Conservation (phyloP, 1,140 invertebrate genomes). For the Brachionus sp. region DNA sequence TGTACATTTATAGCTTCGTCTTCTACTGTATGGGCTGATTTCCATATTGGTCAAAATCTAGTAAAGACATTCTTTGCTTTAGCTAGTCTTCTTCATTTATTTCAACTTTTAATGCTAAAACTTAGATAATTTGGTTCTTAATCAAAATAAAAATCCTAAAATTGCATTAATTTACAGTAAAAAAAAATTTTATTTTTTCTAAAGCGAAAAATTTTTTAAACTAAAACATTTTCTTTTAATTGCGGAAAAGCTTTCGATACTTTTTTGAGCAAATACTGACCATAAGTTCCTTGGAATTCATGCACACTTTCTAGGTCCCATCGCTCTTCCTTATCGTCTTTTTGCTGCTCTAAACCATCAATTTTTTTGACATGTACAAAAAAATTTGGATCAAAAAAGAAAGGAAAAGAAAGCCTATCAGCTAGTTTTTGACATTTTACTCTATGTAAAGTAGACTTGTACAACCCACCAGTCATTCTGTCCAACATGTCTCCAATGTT, state of each 20-base stretch:
- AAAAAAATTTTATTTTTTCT: too few relatives aligned
- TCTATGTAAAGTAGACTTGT: slow-evolving; percentile 19
- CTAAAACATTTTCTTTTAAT: slow-evolving; percentile 5
- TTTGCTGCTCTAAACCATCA: background rate
- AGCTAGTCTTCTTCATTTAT: too few relatives aligned
- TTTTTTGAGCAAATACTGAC: slow-evolving; percentile 37
- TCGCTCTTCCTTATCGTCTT: background rate
- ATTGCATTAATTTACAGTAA: too few relatives aligned
- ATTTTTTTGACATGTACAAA: background rate
- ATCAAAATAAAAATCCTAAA: too few relatives aligned
- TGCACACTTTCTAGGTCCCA: slow-evolving; percentile 31
- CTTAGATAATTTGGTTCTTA: too few relatives aligned
- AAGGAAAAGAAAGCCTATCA: slow-evolving; percentile 34
- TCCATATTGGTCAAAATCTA: too few relatives aligned
- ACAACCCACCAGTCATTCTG: slow-evolving; percentile 65
- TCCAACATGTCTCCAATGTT: slow-evolving; percentile 74
- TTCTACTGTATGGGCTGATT: too few relatives aligned
- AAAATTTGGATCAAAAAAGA: slow-evolving; percentile 44
- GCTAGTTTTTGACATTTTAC: background rate
- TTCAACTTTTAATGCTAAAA: too few relatives aligned
- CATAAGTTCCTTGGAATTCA: slow-evolving; percentile 28
- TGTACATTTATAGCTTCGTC: too few relatives aligned
- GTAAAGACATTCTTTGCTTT: too few relatives aligned
- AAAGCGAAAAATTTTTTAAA: too few relatives aligned
- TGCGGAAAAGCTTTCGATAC: slow-evolving; percentile 22